A percentile compares a stretch with the other conserved stretches of the same genome.
These are phyloP conservation scores for Ariolimax columbianus DNA, from an alignment of 2,888 invertebrate species.

Conservation along the genomic window DNA sequence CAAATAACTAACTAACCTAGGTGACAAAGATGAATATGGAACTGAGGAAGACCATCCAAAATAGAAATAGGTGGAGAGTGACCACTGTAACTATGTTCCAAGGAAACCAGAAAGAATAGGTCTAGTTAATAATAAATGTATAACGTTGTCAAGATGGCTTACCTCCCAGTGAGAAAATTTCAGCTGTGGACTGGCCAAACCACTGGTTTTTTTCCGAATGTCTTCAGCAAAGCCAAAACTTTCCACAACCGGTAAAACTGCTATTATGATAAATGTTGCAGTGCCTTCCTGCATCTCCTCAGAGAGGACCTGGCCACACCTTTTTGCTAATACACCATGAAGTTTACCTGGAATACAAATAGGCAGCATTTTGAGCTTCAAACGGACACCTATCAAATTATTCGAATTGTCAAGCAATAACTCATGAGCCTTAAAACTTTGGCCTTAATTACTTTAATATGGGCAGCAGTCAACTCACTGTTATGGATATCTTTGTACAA, in stretches of 20 bases:
- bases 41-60: too few relatives aligned
- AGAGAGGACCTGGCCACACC: slow-evolving; percentile 91
- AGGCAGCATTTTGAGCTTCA: not conserved
- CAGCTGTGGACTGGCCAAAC: slow-evolving; percentile 95
- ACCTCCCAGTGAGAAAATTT: slow-evolving; percentile 99
- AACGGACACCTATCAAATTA: not conserved
- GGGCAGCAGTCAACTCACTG: too few relatives aligned
- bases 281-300: slow-evolving; percentile 95
- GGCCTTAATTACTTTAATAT: too few relatives aligned
- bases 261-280: slow-evolving; percentile 90
- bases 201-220: slow-evolving; percentile 95
- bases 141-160: too few relatives aligned
- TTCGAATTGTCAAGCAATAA: not conserved
- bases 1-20: too few relatives aligned
- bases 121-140: too few relatives aligned
- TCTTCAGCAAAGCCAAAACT: slow-evolving; percentile 97
- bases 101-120: too few relatives aligned
- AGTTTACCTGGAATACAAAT: slow-evolving; percentile 71
- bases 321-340: slow-evolving; percentile 91
- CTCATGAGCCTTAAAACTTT: too few relatives aligned
- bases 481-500: too few relatives aligned
- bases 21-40: too few relatives aligned
- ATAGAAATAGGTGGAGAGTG: too few relatives aligned
- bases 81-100: too few relatives aligned
- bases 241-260: slow-evolving; percentile 95